These are phyloP conservation scores for Melanostigma gelatinosum DNA, from an alignment of 2,113 vertebrate species.

Conservation along the genomic window DNA sequence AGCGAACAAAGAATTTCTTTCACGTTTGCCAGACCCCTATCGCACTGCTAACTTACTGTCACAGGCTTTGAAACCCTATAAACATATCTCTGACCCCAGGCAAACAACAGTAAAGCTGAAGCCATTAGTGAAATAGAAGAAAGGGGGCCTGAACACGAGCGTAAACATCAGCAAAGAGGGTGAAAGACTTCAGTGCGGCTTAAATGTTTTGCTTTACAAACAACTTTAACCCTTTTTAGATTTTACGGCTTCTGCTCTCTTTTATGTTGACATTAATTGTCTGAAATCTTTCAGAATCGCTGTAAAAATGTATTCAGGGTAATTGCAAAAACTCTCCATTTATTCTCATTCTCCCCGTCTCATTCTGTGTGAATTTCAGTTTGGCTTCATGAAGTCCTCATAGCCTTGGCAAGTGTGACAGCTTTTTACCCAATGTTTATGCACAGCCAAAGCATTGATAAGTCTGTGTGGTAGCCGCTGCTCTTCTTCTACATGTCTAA, in stretches of 20 bases:
- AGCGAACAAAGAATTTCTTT: slow-evolving; percentile 34
- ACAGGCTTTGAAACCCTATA: slow-evolving; percentile 25
- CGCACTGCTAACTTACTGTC: slow-evolving; percentile 20
- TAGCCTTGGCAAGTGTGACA: not conserved
- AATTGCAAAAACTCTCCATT: not conserved
- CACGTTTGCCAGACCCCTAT: slow-evolving; percentile 27
- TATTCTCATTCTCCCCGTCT: not conserved
- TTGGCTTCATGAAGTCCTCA: slow-evolving; percentile 18
- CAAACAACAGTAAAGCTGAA: slow-evolving; percentile 20
- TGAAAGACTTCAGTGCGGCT: not conserved
- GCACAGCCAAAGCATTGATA: slow-evolving; percentile 29
- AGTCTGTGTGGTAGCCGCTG: slow-evolving; percentile 20
- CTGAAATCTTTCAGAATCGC: not conserved
- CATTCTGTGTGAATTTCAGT: not conserved
- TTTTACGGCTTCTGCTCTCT: slow-evolving; percentile 14
- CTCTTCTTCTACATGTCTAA: slow-evolving; percentile 30
- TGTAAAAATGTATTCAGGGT: not conserved
- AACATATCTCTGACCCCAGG: slow-evolving; percentile 22
- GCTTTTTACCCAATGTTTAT: slow-evolving; percentile 27
- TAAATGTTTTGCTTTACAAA: slow-evolving; percentile 4
- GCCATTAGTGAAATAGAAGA: slow-evolving; percentile 15
- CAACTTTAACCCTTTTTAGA: not conserved
- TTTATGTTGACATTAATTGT: not conserved
- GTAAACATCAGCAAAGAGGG: slow-evolving; percentile 33
- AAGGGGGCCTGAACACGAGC: slow-evolving; percentile 20